Evolutionary conservation across 1,140 invertebrate species (phyloP).

Genomic region (Zaprionus davidi): DNA sequence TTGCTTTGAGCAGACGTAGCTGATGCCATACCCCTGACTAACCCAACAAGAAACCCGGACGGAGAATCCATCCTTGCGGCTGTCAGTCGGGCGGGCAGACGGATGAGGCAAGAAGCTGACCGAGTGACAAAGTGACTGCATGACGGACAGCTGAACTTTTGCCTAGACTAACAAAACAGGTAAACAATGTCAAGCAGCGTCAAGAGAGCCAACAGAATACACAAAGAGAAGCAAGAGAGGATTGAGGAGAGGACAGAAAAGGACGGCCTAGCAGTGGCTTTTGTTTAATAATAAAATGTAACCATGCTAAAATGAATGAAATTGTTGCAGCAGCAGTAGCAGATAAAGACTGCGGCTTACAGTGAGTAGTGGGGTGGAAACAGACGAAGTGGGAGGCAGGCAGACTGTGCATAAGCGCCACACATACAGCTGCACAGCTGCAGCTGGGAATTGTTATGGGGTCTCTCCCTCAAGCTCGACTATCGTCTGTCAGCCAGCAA

Average conservation of each 20-base stretch:
- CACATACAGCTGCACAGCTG: conserved; percentile 5
- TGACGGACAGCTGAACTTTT: conserved; percentile 60
- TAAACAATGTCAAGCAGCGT: conserved; percentile 51
- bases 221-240: not conserved
- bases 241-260: not conserved
- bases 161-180: conserved; percentile 37
- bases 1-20: not conserved
- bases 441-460: conserved; percentile 67
- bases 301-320: conserved; percentile 47
- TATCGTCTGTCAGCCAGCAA: conserved; percentile 61
- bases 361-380: not conserved
- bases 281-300: conserved; percentile 72
- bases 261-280: conserved; percentile 23
- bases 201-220: conserved; percentile 21
- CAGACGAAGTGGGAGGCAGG: conserved; percentile 19
- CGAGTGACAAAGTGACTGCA: conserved; percentile 58
- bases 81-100: conserved; percentile 2
- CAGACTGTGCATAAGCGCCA: not conserved
- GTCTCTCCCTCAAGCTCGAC: conserved; percentile 20
- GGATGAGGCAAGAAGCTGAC: conserved; percentile 13
- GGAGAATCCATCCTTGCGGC: not conserved
- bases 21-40: not conserved
- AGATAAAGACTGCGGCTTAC: conserved; percentile 20
- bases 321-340: conserved; percentile 7
- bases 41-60: not conserved